phyloP scores from a whole-genome alignment of 2,113 vertebrate genomes.

The Melanerpes aurifrons region DNA sequence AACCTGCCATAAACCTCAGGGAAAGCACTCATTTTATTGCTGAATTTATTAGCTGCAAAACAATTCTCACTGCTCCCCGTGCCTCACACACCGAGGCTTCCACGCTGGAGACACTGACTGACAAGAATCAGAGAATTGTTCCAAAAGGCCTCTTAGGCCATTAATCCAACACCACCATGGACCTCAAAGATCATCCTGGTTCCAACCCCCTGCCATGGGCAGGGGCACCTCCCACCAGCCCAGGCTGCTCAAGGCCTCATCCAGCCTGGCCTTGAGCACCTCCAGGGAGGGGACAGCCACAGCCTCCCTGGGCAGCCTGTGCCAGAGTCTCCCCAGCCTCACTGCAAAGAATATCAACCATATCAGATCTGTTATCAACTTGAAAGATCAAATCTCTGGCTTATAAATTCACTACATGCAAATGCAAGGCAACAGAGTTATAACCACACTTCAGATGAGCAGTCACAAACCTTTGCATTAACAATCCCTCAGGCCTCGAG shows the following conservation, averaged over 20 bases:
- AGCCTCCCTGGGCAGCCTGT: no score
- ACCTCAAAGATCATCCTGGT: no score
- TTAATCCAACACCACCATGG: no score
- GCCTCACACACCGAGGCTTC: background rate
- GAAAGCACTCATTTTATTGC: background rate
- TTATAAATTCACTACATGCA: background rate
- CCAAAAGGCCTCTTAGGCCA: no score
- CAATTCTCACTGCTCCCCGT: background rate
- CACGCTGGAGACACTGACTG: background rate
- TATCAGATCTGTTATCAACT: background rate
- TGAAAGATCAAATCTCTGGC: background rate
- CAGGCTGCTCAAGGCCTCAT: no score
- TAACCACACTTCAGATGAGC: background rate
- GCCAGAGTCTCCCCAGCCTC: no score
- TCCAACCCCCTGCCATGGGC: no score
- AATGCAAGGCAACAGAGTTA: background rate
- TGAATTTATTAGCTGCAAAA: constrained; percentile 24
- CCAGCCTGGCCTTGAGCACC: no score
- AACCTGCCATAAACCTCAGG: constrained; percentile 15
- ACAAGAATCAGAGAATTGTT: background rate
- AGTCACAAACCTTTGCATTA: background rate
- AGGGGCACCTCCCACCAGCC: no score
- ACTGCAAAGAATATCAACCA: background rate
- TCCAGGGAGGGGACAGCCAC: no score
- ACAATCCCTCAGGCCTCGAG: background rate